Evolutionary conservation across 2,113 vertebrate species (phyloP).

Genomic region (Peromyscus polionotus): DNA sequence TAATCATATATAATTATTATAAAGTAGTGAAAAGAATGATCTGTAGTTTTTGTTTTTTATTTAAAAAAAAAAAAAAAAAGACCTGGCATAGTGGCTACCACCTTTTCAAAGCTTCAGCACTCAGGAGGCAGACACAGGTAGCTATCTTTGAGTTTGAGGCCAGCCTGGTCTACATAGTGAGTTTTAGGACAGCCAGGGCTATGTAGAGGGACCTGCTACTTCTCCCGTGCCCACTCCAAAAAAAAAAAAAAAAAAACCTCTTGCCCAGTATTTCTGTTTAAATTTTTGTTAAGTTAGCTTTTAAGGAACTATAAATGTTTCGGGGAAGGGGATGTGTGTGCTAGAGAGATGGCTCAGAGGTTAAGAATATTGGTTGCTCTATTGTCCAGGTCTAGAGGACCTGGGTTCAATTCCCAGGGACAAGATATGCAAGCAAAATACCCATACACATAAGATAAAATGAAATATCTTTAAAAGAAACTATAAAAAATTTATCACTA

Average conservation of each 20-base stretch:
- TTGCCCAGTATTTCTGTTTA: constrained; percentile 18
- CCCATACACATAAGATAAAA: not conserved
- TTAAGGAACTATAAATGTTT: not conserved
- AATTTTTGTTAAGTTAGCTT: constrained; percentile 62
- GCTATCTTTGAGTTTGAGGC: not conserved
- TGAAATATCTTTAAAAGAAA: not conserved
- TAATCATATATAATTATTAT: constrained; percentile 49
- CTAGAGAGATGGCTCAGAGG: not conserved
- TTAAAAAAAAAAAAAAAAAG: not conserved
- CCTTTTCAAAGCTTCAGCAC: not conserved
- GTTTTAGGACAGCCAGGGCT: not conserved
- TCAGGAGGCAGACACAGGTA: not conserved
- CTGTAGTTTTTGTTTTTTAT: not conserved
- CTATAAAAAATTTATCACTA: not conserved
- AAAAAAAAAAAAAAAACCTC: too few relatives aligned
- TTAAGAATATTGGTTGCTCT: not conserved
- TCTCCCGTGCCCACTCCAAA: not conserved
- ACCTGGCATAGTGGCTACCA: not conserved
- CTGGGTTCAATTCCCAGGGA: not conserved
- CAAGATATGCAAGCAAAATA: not conserved
- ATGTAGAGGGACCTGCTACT: not conserved
- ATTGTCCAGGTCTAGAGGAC: not conserved
- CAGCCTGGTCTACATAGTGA: not conserved
- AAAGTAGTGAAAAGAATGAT: constrained; percentile 32
- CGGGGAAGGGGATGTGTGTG: too few relatives aligned